Conservation (phyloP, 2,797 vertebrate genomes). For the Oophaga sylvatica region DNA sequence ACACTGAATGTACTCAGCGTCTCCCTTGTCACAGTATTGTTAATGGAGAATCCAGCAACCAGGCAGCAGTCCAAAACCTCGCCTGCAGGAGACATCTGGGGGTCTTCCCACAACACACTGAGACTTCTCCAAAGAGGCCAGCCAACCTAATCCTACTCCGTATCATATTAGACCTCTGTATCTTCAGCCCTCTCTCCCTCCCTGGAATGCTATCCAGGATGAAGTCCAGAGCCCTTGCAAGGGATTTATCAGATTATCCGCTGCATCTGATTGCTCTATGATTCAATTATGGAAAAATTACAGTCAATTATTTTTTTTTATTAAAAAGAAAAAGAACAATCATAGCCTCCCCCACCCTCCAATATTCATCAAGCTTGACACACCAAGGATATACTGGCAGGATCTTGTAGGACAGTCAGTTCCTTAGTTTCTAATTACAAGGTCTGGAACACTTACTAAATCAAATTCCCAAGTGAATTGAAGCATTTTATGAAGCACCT, state of each 20-base stretch:
- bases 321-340: constrained; percentile 1
- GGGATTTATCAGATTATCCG: constrained; percentile 14
- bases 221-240: constrained; percentile 7
- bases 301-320: constrained; percentile 19
- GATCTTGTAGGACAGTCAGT: constrained; percentile 4
- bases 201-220: constrained; percentile 22
- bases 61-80: constrained; percentile 24
- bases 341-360: background rate
- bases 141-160: constrained; percentile 9
- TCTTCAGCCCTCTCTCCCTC: background rate
- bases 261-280: background rate
- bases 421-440: constrained; percentile 27
- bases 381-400: constrained; percentile 13
- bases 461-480: background rate
- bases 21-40: constrained; percentile 2
- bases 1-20: background rate
- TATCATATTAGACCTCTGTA: constrained; percentile 10
- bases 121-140: constrained; percentile 9
- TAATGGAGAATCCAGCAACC: constrained; percentile 24
- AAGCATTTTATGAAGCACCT: background rate
- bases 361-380: constrained; percentile 44
- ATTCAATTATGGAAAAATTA: constrained; percentile 12
- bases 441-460: constrained; percentile 27
- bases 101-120: constrained; percentile 29
- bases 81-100: constrained; percentile 21